Base-by-base conservation (phyloP, 2,797 vertebrate genomes). In the Tangara arthus region DNA sequence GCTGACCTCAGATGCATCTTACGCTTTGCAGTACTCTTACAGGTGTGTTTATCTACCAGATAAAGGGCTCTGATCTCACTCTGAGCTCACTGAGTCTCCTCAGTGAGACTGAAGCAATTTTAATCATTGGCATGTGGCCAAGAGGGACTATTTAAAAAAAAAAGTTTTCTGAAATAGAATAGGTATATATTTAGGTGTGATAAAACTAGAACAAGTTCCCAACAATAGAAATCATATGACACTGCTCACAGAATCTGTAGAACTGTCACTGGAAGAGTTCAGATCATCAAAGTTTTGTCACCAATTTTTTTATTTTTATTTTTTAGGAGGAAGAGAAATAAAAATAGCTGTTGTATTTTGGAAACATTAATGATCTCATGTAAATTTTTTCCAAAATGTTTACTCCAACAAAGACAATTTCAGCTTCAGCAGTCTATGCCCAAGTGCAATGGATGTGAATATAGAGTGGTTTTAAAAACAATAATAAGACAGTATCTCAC, bases 31-130 rank as follows among this genome's bases (percentile, higher is more conserved):
- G 13, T 16, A 69, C 16, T 21, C 46, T 86, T 53, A 53, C 2
- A 69, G 34, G 24, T 57, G 28, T 55, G 35, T 17, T 69, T 41
- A 41, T 8, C 22, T 57, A 65, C 37, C 56, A 83, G 56, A 28
- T 0, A 1, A 68, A 87, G 41, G 22, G 30, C 27, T 90, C 35
- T 77, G n/a, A 69, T 37, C 91, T 92, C 21, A 4, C 49, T 65
- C 30, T 44, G 42, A 87, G 69, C 28, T 60, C 66, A 49, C 16
- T 17, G 17, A 86, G 42, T 66, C 42, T 82, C 55, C 49, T 64
- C 49, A 49, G 27, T 23, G 50, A 90, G 42, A 49, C n/a, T 41
- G 65, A 47, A 84, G 30, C 26, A n/a, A 91, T 89, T 92, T 79
- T n/a, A 57, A 49, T 65, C 72, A 84, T 26, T 72, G 27, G 52